These are phyloP conservation scores for Bombus sylvicola DNA, from an alignment of 1,140 invertebrate genomes.

Conservation along the genomic window DNA sequence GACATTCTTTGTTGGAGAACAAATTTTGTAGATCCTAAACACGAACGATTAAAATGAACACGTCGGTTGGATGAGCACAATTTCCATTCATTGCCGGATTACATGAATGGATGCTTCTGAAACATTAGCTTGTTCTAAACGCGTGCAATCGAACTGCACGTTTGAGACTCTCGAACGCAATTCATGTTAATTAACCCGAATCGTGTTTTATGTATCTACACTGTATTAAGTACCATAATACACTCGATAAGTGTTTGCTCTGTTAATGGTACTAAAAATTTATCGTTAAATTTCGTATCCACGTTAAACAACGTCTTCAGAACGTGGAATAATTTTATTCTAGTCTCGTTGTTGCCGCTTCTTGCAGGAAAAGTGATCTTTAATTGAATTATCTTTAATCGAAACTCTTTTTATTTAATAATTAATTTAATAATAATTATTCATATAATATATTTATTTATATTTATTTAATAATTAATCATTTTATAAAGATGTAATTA, in stretches of 20 bases:
- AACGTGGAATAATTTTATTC: background rate
- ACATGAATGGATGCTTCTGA: conserved; percentile 30
- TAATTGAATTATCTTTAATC: background rate
- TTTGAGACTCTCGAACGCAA: conserved; percentile 30
- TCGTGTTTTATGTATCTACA: background rate
- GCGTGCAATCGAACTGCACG: conserved; percentile 13
- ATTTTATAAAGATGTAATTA: background rate
- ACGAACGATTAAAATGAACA: conserved; percentile 11
- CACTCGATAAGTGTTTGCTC: background rate
- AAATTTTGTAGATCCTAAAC: background rate
- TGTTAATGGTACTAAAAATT: background rate
- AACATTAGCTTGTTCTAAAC: conserved; percentile 32
- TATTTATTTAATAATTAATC: background rate
- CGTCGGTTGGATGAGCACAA: background rate
- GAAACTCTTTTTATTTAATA: background rate
- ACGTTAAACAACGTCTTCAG: too few species aligned
- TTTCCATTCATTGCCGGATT: conserved; percentile 18
- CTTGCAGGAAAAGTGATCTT: too few species aligned
- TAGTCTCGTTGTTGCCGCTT: background rate
- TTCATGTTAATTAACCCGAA: conserved; percentile 39
- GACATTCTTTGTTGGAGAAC: background rate
- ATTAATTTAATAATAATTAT: too few species aligned
- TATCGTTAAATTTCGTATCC: background rate
- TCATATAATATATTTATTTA: too few species aligned
- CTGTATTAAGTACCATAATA: background rate